These are phyloP conservation scores for Drosophila athabasca DNA, from an alignment of 1,140 invertebrate species.

Conservation along the genomic window DNA sequence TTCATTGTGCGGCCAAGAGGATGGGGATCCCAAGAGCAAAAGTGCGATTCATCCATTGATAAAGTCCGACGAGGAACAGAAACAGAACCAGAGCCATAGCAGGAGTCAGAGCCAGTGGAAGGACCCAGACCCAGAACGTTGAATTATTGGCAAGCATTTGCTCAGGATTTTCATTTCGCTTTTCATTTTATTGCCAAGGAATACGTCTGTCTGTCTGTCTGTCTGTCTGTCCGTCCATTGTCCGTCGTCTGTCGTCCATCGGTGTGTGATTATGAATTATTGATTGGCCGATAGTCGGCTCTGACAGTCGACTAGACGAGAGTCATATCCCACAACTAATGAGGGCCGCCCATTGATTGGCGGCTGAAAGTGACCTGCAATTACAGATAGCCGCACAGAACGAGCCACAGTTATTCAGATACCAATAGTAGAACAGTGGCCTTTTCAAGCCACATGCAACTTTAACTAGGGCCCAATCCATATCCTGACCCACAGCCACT, in stretches of 20 bases:
- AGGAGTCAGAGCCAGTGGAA: conserved; percentile 2
- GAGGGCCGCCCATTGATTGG: conserved; percentile 28
- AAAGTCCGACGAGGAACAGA: conserved; percentile 50
- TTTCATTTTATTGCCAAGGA: conserved; percentile 74
- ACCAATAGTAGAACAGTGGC: conserved; percentile 8
- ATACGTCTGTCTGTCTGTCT: conserved; percentile 46
- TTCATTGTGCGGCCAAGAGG: conserved; percentile 39
- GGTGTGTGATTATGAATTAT: conserved; percentile 76
- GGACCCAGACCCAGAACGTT: conserved; percentile 12
- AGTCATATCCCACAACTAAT: conserved; percentile 39
- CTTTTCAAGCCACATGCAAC: conserved; percentile 21
- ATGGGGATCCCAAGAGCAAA: neutral
- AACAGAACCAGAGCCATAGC: neutral
- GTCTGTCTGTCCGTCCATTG: conserved; percentile 15
- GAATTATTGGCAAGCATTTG: conserved; percentile 61
- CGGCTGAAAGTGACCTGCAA: conserved; percentile 18
- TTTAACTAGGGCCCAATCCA: conserved; percentile 8
- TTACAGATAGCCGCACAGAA: neutral
- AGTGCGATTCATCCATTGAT: conserved; percentile 62
- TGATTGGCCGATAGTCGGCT: conserved; percentile 58
- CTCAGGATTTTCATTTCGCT: conserved; percentile 60
- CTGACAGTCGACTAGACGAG: conserved; percentile 34
- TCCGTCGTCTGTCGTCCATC: conserved; percentile 10
- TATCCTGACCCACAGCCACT: no score
- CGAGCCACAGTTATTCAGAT: neutral